These are phyloP conservation scores for Nymphalis io DNA, from an alignment of 1,140 invertebrate species.

Conservation along the genomic window DNA sequence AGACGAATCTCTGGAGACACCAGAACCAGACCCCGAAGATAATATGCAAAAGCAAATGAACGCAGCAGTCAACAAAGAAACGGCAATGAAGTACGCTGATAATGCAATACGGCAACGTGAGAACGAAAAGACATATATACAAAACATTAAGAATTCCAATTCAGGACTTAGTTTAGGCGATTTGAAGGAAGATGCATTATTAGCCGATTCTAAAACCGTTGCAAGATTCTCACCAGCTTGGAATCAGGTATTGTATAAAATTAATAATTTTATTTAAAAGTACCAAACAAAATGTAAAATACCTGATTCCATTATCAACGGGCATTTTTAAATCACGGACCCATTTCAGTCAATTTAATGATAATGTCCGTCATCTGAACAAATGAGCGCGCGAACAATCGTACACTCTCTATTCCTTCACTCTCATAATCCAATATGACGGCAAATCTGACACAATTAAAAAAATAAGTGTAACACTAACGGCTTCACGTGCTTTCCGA, in stretches of 20 bases:
- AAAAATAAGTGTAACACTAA: no score
- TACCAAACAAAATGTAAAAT: no score
- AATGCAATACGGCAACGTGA: constrained; percentile 43
- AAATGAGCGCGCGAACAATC: no score
- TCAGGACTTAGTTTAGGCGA: constrained; percentile 46
- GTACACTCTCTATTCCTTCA: no score
- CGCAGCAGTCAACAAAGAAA: constrained; percentile 35
- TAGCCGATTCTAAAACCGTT: constrained; percentile 64
- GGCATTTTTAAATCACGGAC: no score
- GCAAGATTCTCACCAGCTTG: constrained; percentile 66
- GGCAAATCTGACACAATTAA: no score
- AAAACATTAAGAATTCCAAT: constrained; percentile 62
- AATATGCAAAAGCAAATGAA: constrained; percentile 43
- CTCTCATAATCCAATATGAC: no score
- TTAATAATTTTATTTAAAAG: no score
- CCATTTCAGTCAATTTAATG: no score
- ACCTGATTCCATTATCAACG: no score
- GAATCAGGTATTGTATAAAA: constrained; percentile 62
- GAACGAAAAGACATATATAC: constrained; percentile 53
- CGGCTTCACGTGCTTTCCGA: no score
- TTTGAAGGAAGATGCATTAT: constrained; percentile 51
- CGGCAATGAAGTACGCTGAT: constrained; percentile 37
- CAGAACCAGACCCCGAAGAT: constrained; percentile 34
- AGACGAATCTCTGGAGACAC: background rate
- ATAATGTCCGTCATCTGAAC: no score